A percentile compares a stretch with the other conserved stretches of the same genome.
These are phyloP conservation scores for Hippocampus abdominalis DNA, from an alignment of 2,113 vertebrate species.

Conservation along the genomic window DNA sequence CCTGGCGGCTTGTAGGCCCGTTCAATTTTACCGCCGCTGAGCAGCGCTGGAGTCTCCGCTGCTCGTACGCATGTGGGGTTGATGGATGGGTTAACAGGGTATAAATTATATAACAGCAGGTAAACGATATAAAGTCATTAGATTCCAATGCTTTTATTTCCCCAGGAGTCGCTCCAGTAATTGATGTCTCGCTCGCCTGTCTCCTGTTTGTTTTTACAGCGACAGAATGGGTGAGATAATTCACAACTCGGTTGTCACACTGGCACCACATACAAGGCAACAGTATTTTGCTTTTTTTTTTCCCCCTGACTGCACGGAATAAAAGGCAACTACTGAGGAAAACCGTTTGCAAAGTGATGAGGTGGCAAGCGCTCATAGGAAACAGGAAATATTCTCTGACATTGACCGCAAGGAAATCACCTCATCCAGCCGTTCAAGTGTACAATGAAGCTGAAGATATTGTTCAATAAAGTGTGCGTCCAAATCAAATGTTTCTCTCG, in stretches of 20 bases:
- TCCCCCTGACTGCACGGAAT: slow-evolving; percentile 18
- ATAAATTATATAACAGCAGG: slow-evolving; percentile 67
- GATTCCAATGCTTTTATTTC: slow-evolving; percentile 65
- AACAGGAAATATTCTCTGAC: slow-evolving; percentile 12
- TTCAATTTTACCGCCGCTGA: slow-evolving; percentile 2
- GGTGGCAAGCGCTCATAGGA: slow-evolving; percentile 9
- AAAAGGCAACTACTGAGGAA: slow-evolving; percentile 29
- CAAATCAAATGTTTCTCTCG: slow-evolving; percentile 1
- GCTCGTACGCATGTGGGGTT: slow-evolving; percentile 44
- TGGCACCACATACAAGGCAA: slow-evolving; percentile 48
- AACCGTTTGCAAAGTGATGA: slow-evolving; percentile 22
- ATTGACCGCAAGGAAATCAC: not conserved
- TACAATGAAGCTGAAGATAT: not conserved
- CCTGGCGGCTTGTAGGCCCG: slow-evolving; percentile 9
- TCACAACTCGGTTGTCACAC: slow-evolving; percentile 45
- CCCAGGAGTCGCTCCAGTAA: slow-evolving; percentile 62
- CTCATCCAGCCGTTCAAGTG: not conserved
- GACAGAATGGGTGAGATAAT: slow-evolving; percentile 60
- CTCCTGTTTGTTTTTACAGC: slow-evolving; percentile 61
- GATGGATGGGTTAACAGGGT: slow-evolving; percentile 66
- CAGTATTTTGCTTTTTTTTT: slow-evolving; percentile 16
- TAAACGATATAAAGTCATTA: slow-evolving; percentile 68
- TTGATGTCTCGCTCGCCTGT: slow-evolving; percentile 63
- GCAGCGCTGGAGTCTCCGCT: slow-evolving; percentile 32
- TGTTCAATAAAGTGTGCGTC: slow-evolving; percentile 8